phyloP scores from a whole-genome alignment of 2,888 invertebrate species.

The Galeopsomyia nigrocyanea region DNA sequence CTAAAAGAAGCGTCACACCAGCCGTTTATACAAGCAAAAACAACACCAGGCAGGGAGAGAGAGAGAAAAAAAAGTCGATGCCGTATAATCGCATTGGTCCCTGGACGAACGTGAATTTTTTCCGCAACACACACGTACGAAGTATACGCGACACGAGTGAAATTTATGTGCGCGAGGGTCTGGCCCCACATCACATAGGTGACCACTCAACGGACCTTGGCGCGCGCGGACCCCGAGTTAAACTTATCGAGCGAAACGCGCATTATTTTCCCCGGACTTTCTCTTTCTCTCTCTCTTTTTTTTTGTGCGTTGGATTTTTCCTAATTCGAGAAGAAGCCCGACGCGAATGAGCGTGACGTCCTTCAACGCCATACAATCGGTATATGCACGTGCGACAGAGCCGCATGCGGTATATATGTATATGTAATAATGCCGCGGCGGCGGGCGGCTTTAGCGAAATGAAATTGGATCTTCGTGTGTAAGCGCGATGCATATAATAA shows the following conservation, averaged over 20 bases:
- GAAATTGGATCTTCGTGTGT: slow-evolving; percentile 37
- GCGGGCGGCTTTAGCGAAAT: neutral
- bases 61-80: slow-evolving; percentile 3
- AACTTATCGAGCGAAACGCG: slow-evolving; percentile 8
- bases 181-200: slow-evolving; percentile 27
- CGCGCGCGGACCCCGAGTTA: neutral
- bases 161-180: slow-evolving; percentile 47
- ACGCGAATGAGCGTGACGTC: slow-evolving; percentile 22
- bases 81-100: slow-evolving; percentile 21
- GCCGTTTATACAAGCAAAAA: neutral
- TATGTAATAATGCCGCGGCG: neutral
- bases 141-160: slow-evolving; percentile 30
- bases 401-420: too few relatives aligned
- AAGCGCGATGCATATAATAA: neutral
- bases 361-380: neutral
- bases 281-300: neutral
- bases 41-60: too few relatives aligned
- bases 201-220: slow-evolving; percentile 44
- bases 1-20: neutral
- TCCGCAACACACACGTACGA: slow-evolving; percentile 23
- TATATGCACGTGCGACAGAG: neutral
- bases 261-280: neutral
- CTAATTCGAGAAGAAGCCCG: slow-evolving; percentile 14
- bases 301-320: neutral
- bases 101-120: slow-evolving; percentile 12